A percentile compares a stretch with the other conserved stretches of the same genome.
These are phyloP conservation scores for Lophochroa leadbeateri DNA, from an alignment of 2,113 vertebrate genomes.

Conservation along the genomic window DNA sequence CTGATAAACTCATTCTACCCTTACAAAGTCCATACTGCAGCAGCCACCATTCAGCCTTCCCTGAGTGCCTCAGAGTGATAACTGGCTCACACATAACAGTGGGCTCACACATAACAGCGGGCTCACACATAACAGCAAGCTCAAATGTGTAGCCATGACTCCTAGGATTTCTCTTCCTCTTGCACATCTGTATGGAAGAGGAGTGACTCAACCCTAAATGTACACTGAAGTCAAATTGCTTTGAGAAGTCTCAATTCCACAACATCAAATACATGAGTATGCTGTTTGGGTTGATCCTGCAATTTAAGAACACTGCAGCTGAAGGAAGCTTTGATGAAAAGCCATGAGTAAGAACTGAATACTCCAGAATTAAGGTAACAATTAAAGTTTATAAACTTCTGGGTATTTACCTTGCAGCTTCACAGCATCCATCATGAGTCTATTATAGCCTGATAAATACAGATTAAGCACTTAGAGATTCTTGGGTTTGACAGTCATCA, in stretches of 20 bases:
- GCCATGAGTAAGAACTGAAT: neutral
- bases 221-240: neutral
- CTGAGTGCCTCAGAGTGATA: no score
- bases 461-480: neutral
- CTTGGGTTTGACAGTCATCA: neutral
- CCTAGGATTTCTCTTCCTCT: neutral
- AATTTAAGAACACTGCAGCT: neutral
- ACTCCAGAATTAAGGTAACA: neutral
- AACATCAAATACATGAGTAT: neutral
- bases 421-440: neutral
- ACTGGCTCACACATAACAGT: fast-evolving
- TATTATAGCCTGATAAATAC: neutral
- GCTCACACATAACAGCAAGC: no score
- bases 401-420: neutral
- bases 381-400: neutral
- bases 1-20: neutral
- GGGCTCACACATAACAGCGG: neutral
- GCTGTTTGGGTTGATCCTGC: neutral
- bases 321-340: neutral
- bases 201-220: neutral
- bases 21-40: neutral
- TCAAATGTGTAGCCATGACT: fast-evolving
- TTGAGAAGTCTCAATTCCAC: neutral
- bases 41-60: neutral
- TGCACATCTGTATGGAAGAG: neutral